Evolutionary conservation across 2,797 vertebrate genomes (phyloP), one percentile per base, ranked within the genome.

Genomic region (Phaenicophaeus curvirostris): DNA sequence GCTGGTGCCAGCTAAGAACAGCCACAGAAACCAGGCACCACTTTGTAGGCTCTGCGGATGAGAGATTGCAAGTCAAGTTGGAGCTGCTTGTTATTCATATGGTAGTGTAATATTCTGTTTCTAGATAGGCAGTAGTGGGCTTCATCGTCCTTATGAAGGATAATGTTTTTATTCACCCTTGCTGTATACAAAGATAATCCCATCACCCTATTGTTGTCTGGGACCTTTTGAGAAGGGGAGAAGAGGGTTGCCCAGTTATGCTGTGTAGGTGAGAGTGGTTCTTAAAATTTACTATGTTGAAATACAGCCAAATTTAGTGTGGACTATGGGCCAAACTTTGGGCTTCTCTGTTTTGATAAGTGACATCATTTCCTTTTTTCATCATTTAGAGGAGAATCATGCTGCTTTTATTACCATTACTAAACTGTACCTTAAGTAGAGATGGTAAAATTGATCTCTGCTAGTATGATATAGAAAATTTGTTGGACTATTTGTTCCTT

Each of bases 21-120:
- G 1, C 27, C 2, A 0, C 28, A 35, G 61, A 17, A 50, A 19
- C 15, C 51, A 6, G 15, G n/a, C 2, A 0, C 57, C 41, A 35
- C 62, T 33, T 8, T 53, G 39, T 20, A 15, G 15, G 35, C 28
- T 61, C 55, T 61, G 59, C 21, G 11, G 48, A 2, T 62, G 57
- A 15, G 39, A 48, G 30, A 4, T 5, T 15, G 46, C 6, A 42
- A 6, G 33, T 9, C 48, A 12, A 15, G 31, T 19, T n/a, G 57
- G 42, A 89, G 44, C 68, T 48, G 48, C 59, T 66, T 42, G 14
- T 50, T 73, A 58, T 39, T 53, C 24, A 1, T 16, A 16, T n/a
- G 5, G 33, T 3, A 15, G 28, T 8, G 33, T 31, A 39, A 9
- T 9, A 4, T 8, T 35, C 0, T 15, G 6, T 44, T 81, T 88